Base-by-base conservation (phyloP, 2,113 vertebrate species). In the Cyprinus carpio region DNA sequence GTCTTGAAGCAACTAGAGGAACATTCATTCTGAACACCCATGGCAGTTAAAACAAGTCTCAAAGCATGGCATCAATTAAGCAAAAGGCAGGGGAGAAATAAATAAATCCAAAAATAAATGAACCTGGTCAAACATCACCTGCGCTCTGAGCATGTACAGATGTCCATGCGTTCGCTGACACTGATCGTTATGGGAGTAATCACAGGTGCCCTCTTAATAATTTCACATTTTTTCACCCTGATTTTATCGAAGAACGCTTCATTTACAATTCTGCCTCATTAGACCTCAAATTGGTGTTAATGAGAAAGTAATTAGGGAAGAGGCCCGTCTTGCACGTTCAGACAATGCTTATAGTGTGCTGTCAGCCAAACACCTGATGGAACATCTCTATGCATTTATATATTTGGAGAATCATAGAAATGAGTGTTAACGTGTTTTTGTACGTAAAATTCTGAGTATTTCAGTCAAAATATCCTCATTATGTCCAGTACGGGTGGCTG, bases 201-300 rank as follows among this genome's bases (percentile, higher is more conserved):
- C 83, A 84, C 83, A 18, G 13, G 75, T 79, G 65, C 64, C 46
- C 82, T 83, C 76, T 76, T 76, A 83, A 88, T 87, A 83, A 83
- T 79, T 81, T 85, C n/a, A 65, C 81, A 46, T 85, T 86, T 82
- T 78, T 54, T 20, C 37, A 37, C 25, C 49, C 34, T 69, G 79
- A 84, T 71, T 85, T 72, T 74, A 79, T 74, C 76, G n/a, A 18
- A 27, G 40, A 77, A 69, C 71, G 82, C 72, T 77, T 87, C 77
- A 80, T 82, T 84, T 79, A 82, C 82, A 83, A 87, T 85, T 88
- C 79, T 75, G 75, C 82, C 76, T 89, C 87, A 88, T 87, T 89
- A 88, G 83, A 89, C 58, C 54, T 82, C 40, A 54, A 89, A 85
- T 87, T 87, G 87, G 85, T 87, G 87, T 87, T 88, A 89, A 88